Percentiles rank a stretch among this genome's conserved stretches.
Evolutionary conservation across 2,888 invertebrate species (phyloP).

Genomic region (Eurytoma californica): DNA sequence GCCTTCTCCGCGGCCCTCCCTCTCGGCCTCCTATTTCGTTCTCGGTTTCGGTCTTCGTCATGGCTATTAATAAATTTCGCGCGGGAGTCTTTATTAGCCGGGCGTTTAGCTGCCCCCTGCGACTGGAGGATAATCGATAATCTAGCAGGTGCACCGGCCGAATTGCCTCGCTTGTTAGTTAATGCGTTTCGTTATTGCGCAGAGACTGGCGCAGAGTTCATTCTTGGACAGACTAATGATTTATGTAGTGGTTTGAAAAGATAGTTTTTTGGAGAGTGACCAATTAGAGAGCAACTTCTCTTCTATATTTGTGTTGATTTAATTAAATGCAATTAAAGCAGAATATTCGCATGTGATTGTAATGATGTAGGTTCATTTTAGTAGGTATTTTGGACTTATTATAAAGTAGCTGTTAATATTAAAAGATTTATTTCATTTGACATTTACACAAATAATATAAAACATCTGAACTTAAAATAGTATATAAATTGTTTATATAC

Average conservation of each 20-base stretch:
- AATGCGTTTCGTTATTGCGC: neutral
- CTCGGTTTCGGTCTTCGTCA: constrained; percentile 10
- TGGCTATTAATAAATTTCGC: constrained; percentile 62
- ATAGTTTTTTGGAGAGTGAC: neutral
- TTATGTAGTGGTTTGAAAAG: neutral
- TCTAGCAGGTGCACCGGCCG: constrained; percentile 35
- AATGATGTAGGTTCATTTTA: too few relatives aligned
- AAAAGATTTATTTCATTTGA: constrained; percentile 17
- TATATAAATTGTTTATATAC: too few relatives aligned
- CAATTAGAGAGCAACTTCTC: too few relatives aligned
- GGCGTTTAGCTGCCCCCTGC: neutral
- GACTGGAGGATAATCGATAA: constrained; percentile 59
- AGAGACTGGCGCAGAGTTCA: neutral
- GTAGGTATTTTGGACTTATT: neutral
- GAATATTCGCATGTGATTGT: too few relatives aligned
- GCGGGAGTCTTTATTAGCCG: constrained; percentile 55
- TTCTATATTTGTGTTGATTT: neutral
- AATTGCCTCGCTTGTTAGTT: neutral
- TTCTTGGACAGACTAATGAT: neutral
- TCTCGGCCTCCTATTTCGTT: too few relatives aligned
- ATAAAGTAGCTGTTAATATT: constrained; percentile 28
- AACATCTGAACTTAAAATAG: neutral
- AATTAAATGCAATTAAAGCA: too few relatives aligned
- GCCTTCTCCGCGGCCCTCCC: neutral
- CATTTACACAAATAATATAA: neutral